phyloP scores from a whole-genome alignment of 1,140 invertebrate genomes.

The Sycobia sp. region DNA sequence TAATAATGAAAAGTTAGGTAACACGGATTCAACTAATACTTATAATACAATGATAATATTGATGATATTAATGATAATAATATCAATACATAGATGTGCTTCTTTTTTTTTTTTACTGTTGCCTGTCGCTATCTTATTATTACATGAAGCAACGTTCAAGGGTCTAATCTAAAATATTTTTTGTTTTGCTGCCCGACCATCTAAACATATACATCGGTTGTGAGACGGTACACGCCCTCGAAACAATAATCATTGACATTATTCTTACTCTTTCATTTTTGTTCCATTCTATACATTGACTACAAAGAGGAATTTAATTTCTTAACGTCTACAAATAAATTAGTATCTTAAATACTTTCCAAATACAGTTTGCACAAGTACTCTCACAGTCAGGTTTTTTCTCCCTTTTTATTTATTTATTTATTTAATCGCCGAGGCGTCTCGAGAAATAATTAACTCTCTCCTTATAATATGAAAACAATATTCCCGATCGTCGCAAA shows the following conservation, averaged over 20 bases:
- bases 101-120: constrained; percentile 2
- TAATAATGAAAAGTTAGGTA: constrained; percentile 33
- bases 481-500: too few species aligned
- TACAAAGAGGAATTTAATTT: constrained; percentile 48
- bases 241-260: constrained; percentile 19
- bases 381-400: constrained; percentile 33
- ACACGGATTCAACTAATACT: constrained; percentile 36
- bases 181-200: constrained; percentile 12
- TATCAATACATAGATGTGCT: constrained; percentile 26
- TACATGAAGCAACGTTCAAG: constrained; percentile 16
- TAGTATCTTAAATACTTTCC: constrained; percentile 54
- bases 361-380: constrained; percentile 35
- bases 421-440: background rate
- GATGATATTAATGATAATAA: constrained; percentile 26
- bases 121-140: constrained; percentile 25
- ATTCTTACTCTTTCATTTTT: constrained; percentile 22
- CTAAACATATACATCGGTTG: constrained; percentile 25
- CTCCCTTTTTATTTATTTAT: too few species aligned
- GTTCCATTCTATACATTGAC: constrained; percentile 52
- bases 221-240: background rate
- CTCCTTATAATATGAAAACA: too few species aligned
- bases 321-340: constrained; percentile 56
- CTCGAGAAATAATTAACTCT: constrained; percentile 16
- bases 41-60: constrained; percentile 25
- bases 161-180: constrained; percentile 26